phyloP scores from a whole-genome alignment of 2,797 vertebrate species.

The Podarcis lilfordi region DNA sequence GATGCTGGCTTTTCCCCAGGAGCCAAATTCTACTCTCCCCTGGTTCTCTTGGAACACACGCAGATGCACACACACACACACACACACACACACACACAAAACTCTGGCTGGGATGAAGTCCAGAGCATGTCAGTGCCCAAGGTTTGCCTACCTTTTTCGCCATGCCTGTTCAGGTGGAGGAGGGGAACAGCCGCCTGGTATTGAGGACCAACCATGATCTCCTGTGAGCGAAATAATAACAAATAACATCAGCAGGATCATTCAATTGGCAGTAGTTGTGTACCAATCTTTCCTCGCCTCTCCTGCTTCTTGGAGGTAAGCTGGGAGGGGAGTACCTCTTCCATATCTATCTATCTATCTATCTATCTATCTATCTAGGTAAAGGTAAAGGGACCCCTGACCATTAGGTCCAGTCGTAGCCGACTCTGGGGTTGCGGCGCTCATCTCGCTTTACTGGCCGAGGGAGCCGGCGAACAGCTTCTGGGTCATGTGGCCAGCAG shows the following conservation, averaged over 20 bases:
- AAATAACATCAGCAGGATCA: background rate
- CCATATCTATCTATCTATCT: too few species aligned
- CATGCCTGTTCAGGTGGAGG: slow-evolving; percentile 76
- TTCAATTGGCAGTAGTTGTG: background rate
- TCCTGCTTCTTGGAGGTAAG: too few species aligned
- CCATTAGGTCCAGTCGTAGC: too few species aligned
- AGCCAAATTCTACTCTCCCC: background rate
- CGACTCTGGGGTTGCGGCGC: too few species aligned
- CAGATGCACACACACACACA: too few species aligned
- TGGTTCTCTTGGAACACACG: too few species aligned
- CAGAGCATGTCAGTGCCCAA: background rate
- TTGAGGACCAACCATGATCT: slow-evolving; percentile 94
- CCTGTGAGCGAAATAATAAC: slow-evolving; percentile 75
- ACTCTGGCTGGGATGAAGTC: background rate
- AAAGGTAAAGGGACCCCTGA: too few species aligned
- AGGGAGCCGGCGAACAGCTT: too few species aligned
- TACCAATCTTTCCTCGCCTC: background rate
- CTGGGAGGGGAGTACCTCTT: too few species aligned
- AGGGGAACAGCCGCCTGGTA: slow-evolving; percentile 90
- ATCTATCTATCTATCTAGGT: too few species aligned
- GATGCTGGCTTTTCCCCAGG: background rate
- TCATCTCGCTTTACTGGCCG: too few species aligned
- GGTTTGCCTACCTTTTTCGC: slow-evolving; percentile 83
- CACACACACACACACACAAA: background rate
- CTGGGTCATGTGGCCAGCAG: too few species aligned